Evolutionary conservation across 2,797 vertebrate species (phyloP).

Genomic region (Coilia nasus): DNA sequence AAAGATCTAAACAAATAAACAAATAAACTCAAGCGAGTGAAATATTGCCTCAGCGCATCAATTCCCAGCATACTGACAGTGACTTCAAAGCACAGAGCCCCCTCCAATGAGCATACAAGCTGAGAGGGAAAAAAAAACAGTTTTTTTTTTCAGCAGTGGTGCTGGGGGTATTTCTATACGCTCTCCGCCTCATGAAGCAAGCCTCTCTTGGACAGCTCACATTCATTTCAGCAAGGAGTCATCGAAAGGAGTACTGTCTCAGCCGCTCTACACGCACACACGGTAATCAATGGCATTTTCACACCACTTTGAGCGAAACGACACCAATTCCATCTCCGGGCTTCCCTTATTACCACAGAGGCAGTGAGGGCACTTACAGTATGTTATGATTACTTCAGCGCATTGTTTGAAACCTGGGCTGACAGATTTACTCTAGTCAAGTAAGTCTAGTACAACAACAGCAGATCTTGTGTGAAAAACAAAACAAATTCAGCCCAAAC

Average conservation of each 20-base stretch:
- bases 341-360: conserved; percentile 62
- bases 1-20: conserved; percentile 6
- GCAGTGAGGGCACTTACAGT: not conserved
- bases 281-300: conserved; percentile 65
- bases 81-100: not conserved
- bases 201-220: not conserved
- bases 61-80: not conserved
- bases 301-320: conserved; percentile 65
- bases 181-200: conserved; percentile 10
- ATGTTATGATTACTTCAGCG: too few species aligned
- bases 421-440: too few species aligned
- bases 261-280: not conserved
- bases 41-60: not conserved
- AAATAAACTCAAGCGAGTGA: not conserved
- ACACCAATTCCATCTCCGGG: conserved; percentile 59
- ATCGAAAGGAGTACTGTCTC: not conserved
- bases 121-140: not conserved
- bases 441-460: too few species aligned
- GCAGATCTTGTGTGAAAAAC: too few species aligned
- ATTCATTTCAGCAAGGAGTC: conserved; percentile 1
- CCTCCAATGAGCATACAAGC: not conserved
- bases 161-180: not conserved
- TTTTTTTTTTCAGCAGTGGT: not conserved
- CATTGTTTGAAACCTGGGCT: too few species aligned
- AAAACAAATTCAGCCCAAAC: too few species aligned